Evolutionary conservation across 2,888 invertebrate species (phyloP).

Genomic region (Nemoura dubitans): DNA sequence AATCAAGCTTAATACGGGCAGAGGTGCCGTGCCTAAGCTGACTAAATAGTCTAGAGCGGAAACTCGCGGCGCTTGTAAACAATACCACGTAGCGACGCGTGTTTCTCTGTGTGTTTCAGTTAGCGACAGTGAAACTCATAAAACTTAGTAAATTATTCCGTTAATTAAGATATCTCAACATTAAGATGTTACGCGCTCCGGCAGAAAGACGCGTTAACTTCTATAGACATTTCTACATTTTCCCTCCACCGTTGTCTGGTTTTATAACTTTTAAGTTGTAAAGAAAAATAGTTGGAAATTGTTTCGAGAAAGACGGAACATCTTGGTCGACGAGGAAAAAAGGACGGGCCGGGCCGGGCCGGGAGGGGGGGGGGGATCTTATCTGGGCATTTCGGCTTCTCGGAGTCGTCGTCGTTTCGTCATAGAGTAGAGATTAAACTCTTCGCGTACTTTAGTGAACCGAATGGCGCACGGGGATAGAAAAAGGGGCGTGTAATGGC

Average conservation of each 20-base stretch:
- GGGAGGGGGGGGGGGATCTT: slow-evolving; percentile 19
- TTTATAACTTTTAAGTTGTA: slow-evolving; percentile 20
- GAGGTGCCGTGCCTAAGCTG: background rate
- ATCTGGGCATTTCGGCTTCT: slow-evolving; percentile 18
- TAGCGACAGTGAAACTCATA: slow-evolving; percentile 7
- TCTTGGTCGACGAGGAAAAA: background rate
- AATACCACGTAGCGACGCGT: background rate
- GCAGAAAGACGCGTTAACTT: slow-evolving; percentile 19
- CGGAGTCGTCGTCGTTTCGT: slow-evolving; percentile 18
- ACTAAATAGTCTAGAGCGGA: background rate
- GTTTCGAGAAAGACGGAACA: slow-evolving; percentile 7
- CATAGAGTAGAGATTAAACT: slow-evolving; percentile 29
- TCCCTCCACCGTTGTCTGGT: slow-evolving; percentile 16
- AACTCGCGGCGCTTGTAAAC: background rate
- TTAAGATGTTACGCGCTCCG: slow-evolving; percentile 15
- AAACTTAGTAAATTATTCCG: slow-evolving; percentile 29
- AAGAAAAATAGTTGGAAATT: slow-evolving; percentile 25
- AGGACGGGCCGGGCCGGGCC: background rate
- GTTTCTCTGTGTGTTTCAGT: background rate
- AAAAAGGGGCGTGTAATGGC: slow-evolving; percentile 10
- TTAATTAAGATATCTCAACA: slow-evolving; percentile 32
- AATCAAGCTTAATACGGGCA: background rate
- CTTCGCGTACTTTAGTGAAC: background rate
- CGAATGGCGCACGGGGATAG: background rate
- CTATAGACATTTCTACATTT: background rate